phyloP scores from a whole-genome alignment of 2,113 vertebrate species.

The Pelobates fuscus region DNA sequence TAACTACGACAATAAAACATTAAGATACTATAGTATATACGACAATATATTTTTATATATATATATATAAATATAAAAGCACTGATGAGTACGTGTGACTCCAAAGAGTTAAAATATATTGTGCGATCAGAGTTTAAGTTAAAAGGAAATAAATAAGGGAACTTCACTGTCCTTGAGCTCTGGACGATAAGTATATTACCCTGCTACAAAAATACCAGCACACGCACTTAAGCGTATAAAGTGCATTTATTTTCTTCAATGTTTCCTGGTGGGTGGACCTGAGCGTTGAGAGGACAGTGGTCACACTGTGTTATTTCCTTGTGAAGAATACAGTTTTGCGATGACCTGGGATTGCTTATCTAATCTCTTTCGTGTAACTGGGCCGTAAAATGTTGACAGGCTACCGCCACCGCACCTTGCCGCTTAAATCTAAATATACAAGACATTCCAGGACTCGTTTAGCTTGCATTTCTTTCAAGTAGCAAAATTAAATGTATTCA shows the following conservation, averaged over 20 bases:
- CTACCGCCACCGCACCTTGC: constrained; percentile 16
- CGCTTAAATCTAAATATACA: constrained; percentile 17
- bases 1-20: too few species aligned
- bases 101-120: too few species aligned
- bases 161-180: constrained; percentile 37
- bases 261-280: constrained; percentile 23
- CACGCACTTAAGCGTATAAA: constrained; percentile 21
- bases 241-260: constrained; percentile 12
- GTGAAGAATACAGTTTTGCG: constrained; percentile 7
- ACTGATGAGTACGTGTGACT: too few species aligned
- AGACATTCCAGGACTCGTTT: not conserved
- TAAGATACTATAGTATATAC: too few species aligned
- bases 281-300: constrained; percentile 14
- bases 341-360: constrained; percentile 16
- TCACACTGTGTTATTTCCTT: constrained; percentile 15
- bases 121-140: too few species aligned
- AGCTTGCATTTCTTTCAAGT: too few species aligned
- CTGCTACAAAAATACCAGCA: constrained; percentile 40
- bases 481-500: too few species aligned
- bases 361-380: constrained; percentile 14
- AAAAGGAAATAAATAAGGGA: constrained; percentile 9
- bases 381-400: constrained; percentile 17
- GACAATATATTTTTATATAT: too few species aligned
- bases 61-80: too few species aligned
- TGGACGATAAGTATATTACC: constrained; percentile 40